Percentiles rank a stretch among this genome's conserved stretches.
Evolutionary conservation across 2,113 vertebrate species (phyloP).

Genomic region (Microcebus jonahi): DNA sequence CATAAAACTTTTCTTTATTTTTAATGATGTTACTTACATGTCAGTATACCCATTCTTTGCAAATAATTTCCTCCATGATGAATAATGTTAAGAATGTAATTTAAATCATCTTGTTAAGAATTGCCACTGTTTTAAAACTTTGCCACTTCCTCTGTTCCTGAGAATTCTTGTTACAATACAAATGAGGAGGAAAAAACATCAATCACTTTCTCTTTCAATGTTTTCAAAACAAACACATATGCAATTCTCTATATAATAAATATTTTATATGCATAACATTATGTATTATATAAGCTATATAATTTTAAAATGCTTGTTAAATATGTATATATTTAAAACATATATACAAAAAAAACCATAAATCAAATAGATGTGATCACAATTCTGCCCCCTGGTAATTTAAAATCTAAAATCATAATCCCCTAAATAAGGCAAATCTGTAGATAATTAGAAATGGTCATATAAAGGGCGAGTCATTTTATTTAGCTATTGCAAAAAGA

Average conservation of each 20-base stretch:
- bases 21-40: background rate
- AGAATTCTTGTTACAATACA: slow-evolving; percentile 37
- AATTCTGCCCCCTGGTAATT: background rate
- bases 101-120: slow-evolving; percentile 37
- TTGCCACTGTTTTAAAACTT: background rate
- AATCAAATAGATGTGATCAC: background rate
- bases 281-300: background rate
- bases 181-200: background rate
- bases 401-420: slow-evolving; percentile 41
- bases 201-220: background rate
- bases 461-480: background rate
- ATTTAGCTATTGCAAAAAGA: background rate
- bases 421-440: background rate
- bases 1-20: slow-evolving; percentile 16
- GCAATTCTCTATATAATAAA: background rate
- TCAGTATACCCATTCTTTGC: background rate
- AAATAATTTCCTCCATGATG: slow-evolving; percentile 7
- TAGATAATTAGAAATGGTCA: background rate
- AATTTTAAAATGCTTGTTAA: background rate
- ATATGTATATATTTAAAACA: background rate
- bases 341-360: background rate
- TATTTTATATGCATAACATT: background rate
- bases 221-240: background rate
- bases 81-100: slow-evolving; percentile 12
- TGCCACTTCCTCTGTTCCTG: background rate